These are phyloP conservation scores for Aviceda subcristata DNA, from an alignment of 2,113 vertebrate genomes.

Conservation along the genomic window DNA sequence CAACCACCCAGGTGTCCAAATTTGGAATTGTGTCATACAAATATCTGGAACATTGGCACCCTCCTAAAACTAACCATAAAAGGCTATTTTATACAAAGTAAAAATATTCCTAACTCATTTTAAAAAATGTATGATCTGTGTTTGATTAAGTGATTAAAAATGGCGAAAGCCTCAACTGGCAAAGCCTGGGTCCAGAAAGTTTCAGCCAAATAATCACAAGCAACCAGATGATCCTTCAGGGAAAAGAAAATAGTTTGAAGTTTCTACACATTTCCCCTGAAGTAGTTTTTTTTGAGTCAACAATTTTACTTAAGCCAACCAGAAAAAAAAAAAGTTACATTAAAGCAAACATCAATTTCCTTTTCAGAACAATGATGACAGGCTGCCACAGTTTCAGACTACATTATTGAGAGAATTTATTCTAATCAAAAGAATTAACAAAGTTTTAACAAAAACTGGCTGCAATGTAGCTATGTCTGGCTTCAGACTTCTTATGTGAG, in stretches of 20 bases:
- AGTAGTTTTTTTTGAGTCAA: neutral
- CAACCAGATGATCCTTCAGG: neutral
- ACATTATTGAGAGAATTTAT: neutral
- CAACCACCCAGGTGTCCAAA: conserved; percentile 26
- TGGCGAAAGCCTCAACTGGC: neutral
- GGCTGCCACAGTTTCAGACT: neutral
- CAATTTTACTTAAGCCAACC: neutral
- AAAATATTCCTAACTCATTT: neutral
- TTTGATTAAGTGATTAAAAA: neutral
- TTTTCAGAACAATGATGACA: neutral
- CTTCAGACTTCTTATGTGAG: neutral
- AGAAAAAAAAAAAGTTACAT: neutral
- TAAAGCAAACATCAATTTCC: neutral
- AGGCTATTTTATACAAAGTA: neutral
- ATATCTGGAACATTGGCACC: neutral
- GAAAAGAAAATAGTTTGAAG: neutral
- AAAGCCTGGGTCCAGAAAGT: neutral
- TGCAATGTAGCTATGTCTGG: neutral
- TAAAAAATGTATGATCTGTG: neutral
- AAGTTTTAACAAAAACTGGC: neutral
- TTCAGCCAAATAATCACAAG: neutral
- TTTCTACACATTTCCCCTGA: neutral
- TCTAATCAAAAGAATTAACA: neutral
- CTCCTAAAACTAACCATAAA: conserved; percentile 10
- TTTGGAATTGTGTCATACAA: neutral